Base-by-base conservation (phyloP, 2,888 invertebrate genomes). In the Synergus umbraculus region DNA sequence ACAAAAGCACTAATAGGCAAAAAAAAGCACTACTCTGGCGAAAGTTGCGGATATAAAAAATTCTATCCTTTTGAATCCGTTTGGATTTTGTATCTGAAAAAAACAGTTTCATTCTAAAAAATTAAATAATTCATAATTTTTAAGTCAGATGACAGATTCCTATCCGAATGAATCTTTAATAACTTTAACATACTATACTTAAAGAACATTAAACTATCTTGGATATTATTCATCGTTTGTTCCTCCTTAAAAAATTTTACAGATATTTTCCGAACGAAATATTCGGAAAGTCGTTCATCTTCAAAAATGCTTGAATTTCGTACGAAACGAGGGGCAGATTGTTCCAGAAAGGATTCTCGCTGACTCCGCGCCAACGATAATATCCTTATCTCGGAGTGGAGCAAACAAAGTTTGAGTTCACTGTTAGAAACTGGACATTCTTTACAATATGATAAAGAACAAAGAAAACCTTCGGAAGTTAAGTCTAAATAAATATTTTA, bases 371-470 rank as follows among this genome's bases (percentile, higher is more conserved):
- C 76, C 81, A 83, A 83, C 81, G 85, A 88, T 87, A 87, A 87
- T 85, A 84, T 84, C 81, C 86, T 88, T 88, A 89, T 88, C 86
- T 85, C 85, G 82, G 85, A 86, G 86, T 86, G 83, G 86, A 88
- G 88, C 86, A 88, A 88, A 89, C 88, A 89, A 89, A 89, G 83
- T 87, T 87, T 81, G 85, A 85, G 82, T 82, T 83, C n/a, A 54
- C 5, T 46, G 15, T 37, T 73, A 10, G n/a, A n/a, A 81, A 80
- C 76, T 69, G 78, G 76, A 79, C 77, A 80, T 65, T 79, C 82
- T 82, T 85, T 84, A 82, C 85, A 86, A 85, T 85, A 84, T 83
- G 83, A 85, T 87, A 83, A 84, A 86, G 83, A 84, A 81, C 81
- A 69, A 76, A 76, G 46, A 77, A 79, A 76, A 79, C 79, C 77